Evolutionary conservation across 1,140 invertebrate species (phyloP).

Genomic region (Drosophila kepulauana): DNA sequence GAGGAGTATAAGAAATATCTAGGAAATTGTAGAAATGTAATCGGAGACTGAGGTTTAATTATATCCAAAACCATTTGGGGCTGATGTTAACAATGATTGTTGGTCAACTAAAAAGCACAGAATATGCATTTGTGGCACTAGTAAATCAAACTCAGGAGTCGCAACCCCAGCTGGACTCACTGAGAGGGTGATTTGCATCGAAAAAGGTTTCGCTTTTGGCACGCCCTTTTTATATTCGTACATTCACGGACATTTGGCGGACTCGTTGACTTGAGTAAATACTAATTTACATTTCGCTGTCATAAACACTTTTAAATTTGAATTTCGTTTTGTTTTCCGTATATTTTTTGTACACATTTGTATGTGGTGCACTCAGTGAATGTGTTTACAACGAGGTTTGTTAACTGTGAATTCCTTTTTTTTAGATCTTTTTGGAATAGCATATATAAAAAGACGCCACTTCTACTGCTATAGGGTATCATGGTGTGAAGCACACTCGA

Average conservation of each 20-base stretch:
- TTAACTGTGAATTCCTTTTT: neutral
- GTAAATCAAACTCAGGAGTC: slow-evolving; percentile 9
- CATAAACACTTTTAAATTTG: slow-evolving; percentile 85
- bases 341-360: slow-evolving; percentile 30
- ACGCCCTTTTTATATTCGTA: slow-evolving; percentile 40
- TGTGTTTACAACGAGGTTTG: neutral
- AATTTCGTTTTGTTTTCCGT: slow-evolving; percentile 56
- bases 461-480: slow-evolving; percentile 1
- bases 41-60: slow-evolving; percentile 11
- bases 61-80: neutral
- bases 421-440: too few relatives aligned
- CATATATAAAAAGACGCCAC: too few relatives aligned
- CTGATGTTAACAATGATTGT: neutral
- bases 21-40: neutral
- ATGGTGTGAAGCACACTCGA: neutral
- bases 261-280: slow-evolving; percentile 74
- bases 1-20: neutral
- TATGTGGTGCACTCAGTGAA: slow-evolving; percentile 7
- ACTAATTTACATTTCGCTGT: slow-evolving; percentile 85
- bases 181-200: slow-evolving; percentile 57
- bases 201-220: slow-evolving; percentile 55
- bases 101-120: neutral
- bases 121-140: slow-evolving; percentile 3
- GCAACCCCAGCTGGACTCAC: slow-evolving; percentile 20
- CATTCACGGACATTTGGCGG: slow-evolving; percentile 58